A percentile compares a stretch with the other conserved stretches of the same genome.
Conservation (phyloP, 1,140 invertebrate species). For the Drosophila tani region DNA sequence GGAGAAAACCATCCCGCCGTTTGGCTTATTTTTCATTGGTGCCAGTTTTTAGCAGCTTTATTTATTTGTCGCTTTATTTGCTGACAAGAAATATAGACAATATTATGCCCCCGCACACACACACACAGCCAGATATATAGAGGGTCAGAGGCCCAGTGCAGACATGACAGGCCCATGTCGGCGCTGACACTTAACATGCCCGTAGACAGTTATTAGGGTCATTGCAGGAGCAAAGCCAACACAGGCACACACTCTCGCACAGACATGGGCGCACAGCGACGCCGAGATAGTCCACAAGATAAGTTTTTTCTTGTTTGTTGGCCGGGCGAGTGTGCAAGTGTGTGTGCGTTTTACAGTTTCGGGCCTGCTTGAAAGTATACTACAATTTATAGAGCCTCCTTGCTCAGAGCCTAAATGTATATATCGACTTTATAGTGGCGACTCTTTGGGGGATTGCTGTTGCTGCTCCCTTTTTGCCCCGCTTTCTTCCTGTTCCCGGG, state of each 20-base stretch:
- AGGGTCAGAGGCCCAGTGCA: constrained; percentile 45
- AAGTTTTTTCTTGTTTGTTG: constrained; percentile 45
- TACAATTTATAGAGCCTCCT: constrained; percentile 73
- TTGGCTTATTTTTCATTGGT: constrained; percentile 56
- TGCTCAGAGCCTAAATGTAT: constrained; percentile 72
- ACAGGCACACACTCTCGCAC: constrained; percentile 12
- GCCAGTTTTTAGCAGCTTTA: constrained; percentile 76
- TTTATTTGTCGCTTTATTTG: constrained; percentile 81
- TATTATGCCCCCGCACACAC: constrained; percentile 56
- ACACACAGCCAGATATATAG: constrained; percentile 23
- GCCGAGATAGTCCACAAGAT: constrained; percentile 37
- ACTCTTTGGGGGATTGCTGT: constrained; percentile 43
- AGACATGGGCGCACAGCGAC: constrained; percentile 5
- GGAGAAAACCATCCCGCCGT: constrained; percentile 17
- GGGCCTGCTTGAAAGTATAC: constrained; percentile 63
- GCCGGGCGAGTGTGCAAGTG: constrained; percentile 4
- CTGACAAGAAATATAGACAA: constrained; percentile 82
- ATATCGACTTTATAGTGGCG: constrained; percentile 75
- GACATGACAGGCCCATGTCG: constrained; percentile 77
- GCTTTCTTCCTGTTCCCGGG: constrained; percentile 25
- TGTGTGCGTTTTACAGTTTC: constrained; percentile 72
- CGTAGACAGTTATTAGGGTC: constrained; percentile 82
- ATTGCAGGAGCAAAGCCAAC: constrained; percentile 46
- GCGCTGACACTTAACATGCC: constrained; percentile 82
- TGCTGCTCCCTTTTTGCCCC: constrained; percentile 29